Conservation (phyloP, 2,113 vertebrate genomes). For the Neodon shergylaensis region DNA sequence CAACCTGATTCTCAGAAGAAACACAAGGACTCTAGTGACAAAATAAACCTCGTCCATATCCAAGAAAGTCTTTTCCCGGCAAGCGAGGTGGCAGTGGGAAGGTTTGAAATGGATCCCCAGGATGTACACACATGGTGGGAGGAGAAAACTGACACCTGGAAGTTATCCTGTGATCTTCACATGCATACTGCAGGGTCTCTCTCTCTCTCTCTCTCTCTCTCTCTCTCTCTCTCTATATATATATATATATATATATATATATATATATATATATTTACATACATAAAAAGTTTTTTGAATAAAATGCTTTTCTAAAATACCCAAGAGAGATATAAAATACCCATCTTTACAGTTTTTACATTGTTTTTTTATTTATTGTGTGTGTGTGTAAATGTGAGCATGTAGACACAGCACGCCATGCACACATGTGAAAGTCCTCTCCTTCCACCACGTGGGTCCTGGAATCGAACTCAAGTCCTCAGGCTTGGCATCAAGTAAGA, state of each 20-base stretch:
- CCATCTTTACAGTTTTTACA: neutral
- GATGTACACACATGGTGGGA: neutral
- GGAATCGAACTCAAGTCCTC: neutral
- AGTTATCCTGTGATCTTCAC: neutral
- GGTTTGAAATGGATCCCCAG: neutral
- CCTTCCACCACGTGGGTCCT: neutral
- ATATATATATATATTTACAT: neutral
- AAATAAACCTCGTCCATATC: slow-evolving; percentile 16
- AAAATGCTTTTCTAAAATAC: neutral
- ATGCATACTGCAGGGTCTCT: too few relatives aligned
- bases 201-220: too few relatives aligned
- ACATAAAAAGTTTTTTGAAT: neutral
- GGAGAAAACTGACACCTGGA: neutral
- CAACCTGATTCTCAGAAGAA: neutral
- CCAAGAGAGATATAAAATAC: neutral
- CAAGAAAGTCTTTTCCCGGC: neutral
- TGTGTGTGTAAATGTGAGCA: neutral
- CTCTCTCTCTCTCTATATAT: too few relatives aligned
- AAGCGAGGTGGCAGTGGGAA: neutral
- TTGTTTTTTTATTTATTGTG: neutral
- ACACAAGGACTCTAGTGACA: neutral
- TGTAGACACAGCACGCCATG: neutral
- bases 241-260: too few relatives aligned
- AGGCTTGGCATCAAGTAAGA: neutral
- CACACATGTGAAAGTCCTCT: neutral